Evolutionary conservation across 2,113 vertebrate species (phyloP), one percentile per base, ranked within the genome.

Genomic region (Podarcis cretensis): DNA sequence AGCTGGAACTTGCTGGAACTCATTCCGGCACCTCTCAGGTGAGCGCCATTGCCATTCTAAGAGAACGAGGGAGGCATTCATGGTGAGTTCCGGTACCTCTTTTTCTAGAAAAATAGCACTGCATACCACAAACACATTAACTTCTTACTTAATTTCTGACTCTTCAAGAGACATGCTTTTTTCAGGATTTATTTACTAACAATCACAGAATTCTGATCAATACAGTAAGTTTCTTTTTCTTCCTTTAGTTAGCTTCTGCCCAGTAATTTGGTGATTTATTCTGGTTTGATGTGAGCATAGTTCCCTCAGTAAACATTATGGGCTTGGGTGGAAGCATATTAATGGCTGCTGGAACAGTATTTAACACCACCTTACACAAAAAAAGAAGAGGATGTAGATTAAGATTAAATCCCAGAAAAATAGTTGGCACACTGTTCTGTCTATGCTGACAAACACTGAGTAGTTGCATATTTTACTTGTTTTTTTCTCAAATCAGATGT

Each of bases 401-500:
- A 14, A 66, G 32, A 13, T 69, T 10, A 69, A 6, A 54, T 48
- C 1, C 40, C 57, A 73, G 68, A 87, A 73, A 73, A 54, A 80
- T 40, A 63, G 10, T 59, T 63, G 1, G 16, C 68, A n/a, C 6
- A 7, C 32, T 82, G 32, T 25, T 35, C 32, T 81, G 13, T 13
- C 25, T 71, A 71, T 35, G 21, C 3, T 54, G 66, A 35, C 43
- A 40, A 71, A 80, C 66, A 48, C 40, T 35, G 0, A 20, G 0
- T 10, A 4, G n/a, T 7, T 43, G 25, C 12, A 85, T 73, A n/a
- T 32, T 35, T 81, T 69, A 87, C 18, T 43, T 20, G 20, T 8
- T n/a, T 82, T 14, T n/a, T 87, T 32, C 90, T 54, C 89, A 82
- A 92, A 95, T 83, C 21, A 94, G 91, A 88, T 90, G 35, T 54